These are phyloP conservation scores for Leucoraja erinaceus DNA, from an alignment of 2,113 vertebrate species.

Conservation along the genomic window DNA sequence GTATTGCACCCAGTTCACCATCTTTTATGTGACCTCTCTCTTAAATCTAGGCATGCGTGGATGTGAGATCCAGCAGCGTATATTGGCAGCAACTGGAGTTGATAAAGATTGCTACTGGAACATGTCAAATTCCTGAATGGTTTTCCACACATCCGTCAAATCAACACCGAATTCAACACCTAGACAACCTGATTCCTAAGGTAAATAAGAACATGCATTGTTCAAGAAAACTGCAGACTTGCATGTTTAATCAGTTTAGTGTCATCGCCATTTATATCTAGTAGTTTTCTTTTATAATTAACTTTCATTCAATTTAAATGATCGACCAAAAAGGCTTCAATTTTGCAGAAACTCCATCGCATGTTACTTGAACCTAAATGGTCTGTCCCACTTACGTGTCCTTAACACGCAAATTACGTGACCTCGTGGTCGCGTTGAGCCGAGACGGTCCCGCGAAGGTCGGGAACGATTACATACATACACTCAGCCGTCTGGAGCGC, in stretches of 20 bases:
- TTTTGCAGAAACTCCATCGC: not conserved
- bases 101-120: constrained; percentile 56
- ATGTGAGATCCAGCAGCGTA: constrained; percentile 78
- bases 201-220: constrained; percentile 53
- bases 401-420: too few species aligned
- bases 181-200: constrained; percentile 81
- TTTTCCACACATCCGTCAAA: constrained; percentile 92
- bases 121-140: constrained; percentile 73
- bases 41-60: constrained; percentile 75
- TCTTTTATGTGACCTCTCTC: constrained; percentile 36
- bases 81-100: constrained; percentile 93
- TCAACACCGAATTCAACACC: constrained; percentile 65
- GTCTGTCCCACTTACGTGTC: too few species aligned
- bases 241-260: not conserved
- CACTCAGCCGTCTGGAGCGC: too few species aligned
- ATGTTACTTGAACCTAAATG: not conserved
- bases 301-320: not conserved
- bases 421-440: too few species aligned
- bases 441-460: too few species aligned
- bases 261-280: not conserved
- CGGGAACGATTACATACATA: too few species aligned
- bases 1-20: not conserved
- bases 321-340: not conserved
- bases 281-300: not conserved
- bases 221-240: not conserved